phyloP scores from a whole-genome alignment of 2,113 vertebrate species.

The Perccottus glenii region DNA sequence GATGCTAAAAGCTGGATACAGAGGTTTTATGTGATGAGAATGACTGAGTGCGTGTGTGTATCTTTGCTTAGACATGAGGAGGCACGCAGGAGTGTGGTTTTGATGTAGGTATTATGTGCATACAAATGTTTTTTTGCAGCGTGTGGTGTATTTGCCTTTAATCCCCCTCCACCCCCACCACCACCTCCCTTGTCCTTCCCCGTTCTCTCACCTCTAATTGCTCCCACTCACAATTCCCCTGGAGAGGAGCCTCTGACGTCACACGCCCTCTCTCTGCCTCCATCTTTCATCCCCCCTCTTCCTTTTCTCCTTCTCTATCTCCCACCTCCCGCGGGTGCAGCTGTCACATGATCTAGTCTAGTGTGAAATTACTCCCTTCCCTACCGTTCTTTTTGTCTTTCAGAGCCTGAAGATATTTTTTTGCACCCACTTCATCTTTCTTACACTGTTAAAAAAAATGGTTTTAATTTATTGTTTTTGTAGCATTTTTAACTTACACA shows the following conservation, averaged over 20 bases:
- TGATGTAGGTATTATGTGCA: conserved; percentile 54
- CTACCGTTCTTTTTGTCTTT: conserved; percentile 61
- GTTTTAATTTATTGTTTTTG: no score
- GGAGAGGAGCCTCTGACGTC: conserved; percentile 70
- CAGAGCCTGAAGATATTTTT: conserved; percentile 63
- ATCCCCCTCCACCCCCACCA: no score
- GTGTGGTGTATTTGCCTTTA: conserved; percentile 55
- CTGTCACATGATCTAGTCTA: conserved; percentile 81
- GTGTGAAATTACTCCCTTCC: conserved; percentile 76
- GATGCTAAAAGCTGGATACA: conserved; percentile 55
- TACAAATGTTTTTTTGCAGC: conserved; percentile 52
- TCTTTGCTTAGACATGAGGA: conserved; percentile 37
- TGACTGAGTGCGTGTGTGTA: conserved; percentile 39
- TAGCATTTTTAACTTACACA: no score
- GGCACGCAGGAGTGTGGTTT: conserved; percentile 44
- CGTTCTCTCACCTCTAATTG: conserved; percentile 76
- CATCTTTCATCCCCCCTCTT: conserved; percentile 3
- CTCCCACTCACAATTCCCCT: conserved; percentile 72
- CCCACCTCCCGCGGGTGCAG: conserved; percentile 63
- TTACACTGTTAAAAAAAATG: conserved; percentile 40
- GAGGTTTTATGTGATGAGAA: conserved; percentile 59
- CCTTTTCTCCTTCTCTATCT: conserved; percentile 43
- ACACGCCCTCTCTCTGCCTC: conserved; percentile 45
- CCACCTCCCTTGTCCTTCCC: conserved; percentile 55
- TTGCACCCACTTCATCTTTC: conserved; percentile 49